phyloP scores from a whole-genome alignment of 2,113 vertebrate species.

The Phylloscopus whistleri region DNA sequence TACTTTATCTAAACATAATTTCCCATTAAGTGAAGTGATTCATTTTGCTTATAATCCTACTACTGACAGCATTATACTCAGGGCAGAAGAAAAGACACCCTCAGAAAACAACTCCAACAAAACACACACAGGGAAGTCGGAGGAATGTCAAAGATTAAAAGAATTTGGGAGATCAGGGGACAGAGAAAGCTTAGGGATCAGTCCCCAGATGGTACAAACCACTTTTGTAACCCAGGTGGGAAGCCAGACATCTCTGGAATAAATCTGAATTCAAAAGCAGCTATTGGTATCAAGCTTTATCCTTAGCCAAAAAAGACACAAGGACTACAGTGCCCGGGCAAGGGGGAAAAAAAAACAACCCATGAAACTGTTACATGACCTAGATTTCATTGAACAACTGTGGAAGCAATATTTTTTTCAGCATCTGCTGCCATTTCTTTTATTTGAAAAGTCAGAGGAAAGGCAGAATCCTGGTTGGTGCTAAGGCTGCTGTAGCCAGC shows the following conservation, averaged over 20 bases:
- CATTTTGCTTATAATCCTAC: slow-evolving; percentile 35
- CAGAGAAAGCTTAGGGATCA: background rate
- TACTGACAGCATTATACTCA: background rate
- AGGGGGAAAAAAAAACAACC: background rate
- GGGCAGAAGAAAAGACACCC: background rate
- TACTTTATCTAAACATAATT: slow-evolving; percentile 56
- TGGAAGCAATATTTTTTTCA: background rate
- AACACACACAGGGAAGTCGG: background rate
- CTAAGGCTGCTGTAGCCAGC: background rate
- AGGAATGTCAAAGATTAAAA: background rate
- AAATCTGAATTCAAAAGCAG: background rate
- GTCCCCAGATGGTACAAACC: background rate
- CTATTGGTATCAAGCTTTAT: background rate
- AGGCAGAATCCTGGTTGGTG: background rate
- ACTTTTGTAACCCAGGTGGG: background rate
- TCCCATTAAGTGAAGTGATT: slow-evolving; percentile 52
- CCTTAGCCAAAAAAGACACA: background rate
- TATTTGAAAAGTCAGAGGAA: background rate
- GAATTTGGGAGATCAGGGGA: background rate
- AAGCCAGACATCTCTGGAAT: background rate
- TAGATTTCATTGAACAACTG: slow-evolving; percentile 9
- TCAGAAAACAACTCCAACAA: background rate
- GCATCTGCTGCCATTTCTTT: background rate
- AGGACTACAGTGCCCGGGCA: background rate
- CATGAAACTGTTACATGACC: slow-evolving; percentile 41